Evolutionary conservation across 1,140 invertebrate genomes (phyloP), one percentile per base, ranked within the genome.

Genomic region (Gryon sp.): DNA sequence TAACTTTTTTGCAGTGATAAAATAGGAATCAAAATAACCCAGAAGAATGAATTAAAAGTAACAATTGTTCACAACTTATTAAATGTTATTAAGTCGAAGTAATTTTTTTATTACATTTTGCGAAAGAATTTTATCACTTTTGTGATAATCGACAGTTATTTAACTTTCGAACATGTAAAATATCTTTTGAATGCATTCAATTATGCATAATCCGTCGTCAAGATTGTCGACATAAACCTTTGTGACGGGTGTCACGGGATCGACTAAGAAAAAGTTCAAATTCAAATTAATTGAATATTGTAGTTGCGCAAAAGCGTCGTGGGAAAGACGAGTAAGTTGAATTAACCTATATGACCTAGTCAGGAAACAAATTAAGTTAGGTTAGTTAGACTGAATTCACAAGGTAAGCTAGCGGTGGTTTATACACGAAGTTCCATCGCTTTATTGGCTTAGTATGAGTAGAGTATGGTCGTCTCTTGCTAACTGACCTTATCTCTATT

Each of bases 321-420:
- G 59, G 69, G 74, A 78, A 81, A 82, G 80, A 82, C 82, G 76
- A 80, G 75, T 81, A 78, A 83, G 72, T 83, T 66, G 73, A 79
- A 84, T 83, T 85, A 82, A 73, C 69, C 77, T 80, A 84, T 86
- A 85, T 83, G 80, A 81, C 79, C 80, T 38, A 79, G 70, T 84
- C 69, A 34, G 43, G 28, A 76, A 38, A 79, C 72, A 80, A 86
- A 84, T 84, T 76, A 75, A 86, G 77, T 87, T 84, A 80, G 66
- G 77, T 80, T 84, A 85, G 83, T 87, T 84, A 83, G 66, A 32
- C 41, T 70, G 73, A 84, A 85, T 82, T 84, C 76, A 82, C 69
- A 60, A 66, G 43, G 52, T 57, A 22, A 22, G 41, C 55, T 30
- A 53, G 14, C 66, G 55, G 28, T 53, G 55, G 55, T 62, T 70